A percentile compares a stretch with the other conserved stretches of the same genome.
These are phyloP conservation scores for Mesorhabditis belari DNA, from an alignment of 2,888 invertebrate species.

Conservation along the genomic window DNA sequence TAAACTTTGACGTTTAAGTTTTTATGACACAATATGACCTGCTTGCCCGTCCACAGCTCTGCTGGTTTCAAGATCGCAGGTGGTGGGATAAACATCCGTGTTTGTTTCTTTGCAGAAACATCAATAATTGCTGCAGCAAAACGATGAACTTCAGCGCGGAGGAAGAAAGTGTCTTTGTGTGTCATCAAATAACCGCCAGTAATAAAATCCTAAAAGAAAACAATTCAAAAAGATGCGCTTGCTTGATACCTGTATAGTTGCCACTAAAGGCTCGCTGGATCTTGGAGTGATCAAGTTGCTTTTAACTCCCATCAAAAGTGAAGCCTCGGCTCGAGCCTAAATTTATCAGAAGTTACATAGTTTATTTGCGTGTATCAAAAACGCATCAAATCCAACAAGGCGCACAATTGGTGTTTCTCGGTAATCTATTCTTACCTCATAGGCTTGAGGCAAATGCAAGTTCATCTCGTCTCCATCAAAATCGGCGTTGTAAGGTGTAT, in stretches of 20 bases:
- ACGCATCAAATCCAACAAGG: too few relatives aligned
- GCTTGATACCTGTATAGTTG: constrained; percentile 69
- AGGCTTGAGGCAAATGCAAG: constrained; percentile 93
- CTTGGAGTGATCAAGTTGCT: constrained; percentile 93
- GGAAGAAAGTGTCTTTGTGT: constrained; percentile 85
- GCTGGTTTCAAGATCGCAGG: constrained; percentile 85
- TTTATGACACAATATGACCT: constrained; percentile 57
- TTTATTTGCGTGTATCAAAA: too few relatives aligned
- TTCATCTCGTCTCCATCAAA: constrained; percentile 99
- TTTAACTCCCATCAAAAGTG: constrained; percentile 84
- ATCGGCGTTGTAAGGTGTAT: constrained; percentile 98
- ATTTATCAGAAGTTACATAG: background rate
- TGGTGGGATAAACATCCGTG: constrained; percentile 75
- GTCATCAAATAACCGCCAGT: constrained; percentile 84
- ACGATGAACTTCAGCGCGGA: constrained; percentile 55
- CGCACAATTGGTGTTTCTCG: too few relatives aligned
- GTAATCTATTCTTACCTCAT: constrained; percentile 73
- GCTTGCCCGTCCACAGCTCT: constrained; percentile 91
- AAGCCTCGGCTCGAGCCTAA: constrained; percentile 71
- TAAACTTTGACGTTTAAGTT: constrained; percentile 10
- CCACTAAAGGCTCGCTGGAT: constrained; percentile 93
- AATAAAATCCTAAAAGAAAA: constrained; percentile 39
- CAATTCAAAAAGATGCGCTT: constrained; percentile 86
- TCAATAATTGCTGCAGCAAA: constrained; percentile 47
- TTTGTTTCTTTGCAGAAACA: constrained; percentile 30